Evolutionary conservation across 1,140 invertebrate genomes (phyloP), one percentile per base, ranked within the genome.

Genomic region (Notospermus geniculatus): DNA sequence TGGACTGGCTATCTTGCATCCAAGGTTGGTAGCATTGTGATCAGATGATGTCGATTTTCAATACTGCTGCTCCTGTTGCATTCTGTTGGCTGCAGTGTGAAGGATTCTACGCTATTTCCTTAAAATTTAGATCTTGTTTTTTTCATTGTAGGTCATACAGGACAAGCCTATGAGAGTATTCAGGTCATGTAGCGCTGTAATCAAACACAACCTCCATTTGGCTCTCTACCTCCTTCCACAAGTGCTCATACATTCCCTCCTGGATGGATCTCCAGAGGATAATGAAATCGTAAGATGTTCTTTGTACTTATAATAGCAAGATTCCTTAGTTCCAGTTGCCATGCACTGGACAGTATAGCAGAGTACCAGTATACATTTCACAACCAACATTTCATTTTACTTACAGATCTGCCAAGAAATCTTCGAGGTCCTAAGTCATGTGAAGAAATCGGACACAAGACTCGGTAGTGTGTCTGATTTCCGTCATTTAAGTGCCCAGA

Each of bases 401-500:
- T 67, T 59, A 17, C 63, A 77, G 68, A 65, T 80, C 1, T 63
- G 61, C 54, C 64, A 60, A 28, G 79, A 83, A 59, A 73, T 82
- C n/a, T 66, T 71, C 23, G 72, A 73, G 53, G 76, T 83, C 7
- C 57, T 83, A 1, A 70, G 65, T 11, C 71, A 80, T 28, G 65
- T 71, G 28, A 68, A 69, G 65, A 87, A 88, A 64, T 85, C 89
- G 54, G 85, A 88, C 46, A 66, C 65, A 2, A 63, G 70, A 19
- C 71, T 71, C 13, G 69, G 68, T 25, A 68, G 64, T 22, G 57
- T 65, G 0, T 68, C 71, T 22, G 76, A 79, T 62, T 70, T 81
- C 29, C 73, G 76, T 27, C 83, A 83, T 57, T 69, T 83, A 67
- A 78, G 80, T 71, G 77, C 80, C 7, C 84, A 85, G 67, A 83